A percentile compares a stretch with the other conserved stretches of the same genome.
These are phyloP conservation scores for Pampusana beccarii DNA, from an alignment of 2,113 vertebrate species.

Conservation along the genomic window DNA sequence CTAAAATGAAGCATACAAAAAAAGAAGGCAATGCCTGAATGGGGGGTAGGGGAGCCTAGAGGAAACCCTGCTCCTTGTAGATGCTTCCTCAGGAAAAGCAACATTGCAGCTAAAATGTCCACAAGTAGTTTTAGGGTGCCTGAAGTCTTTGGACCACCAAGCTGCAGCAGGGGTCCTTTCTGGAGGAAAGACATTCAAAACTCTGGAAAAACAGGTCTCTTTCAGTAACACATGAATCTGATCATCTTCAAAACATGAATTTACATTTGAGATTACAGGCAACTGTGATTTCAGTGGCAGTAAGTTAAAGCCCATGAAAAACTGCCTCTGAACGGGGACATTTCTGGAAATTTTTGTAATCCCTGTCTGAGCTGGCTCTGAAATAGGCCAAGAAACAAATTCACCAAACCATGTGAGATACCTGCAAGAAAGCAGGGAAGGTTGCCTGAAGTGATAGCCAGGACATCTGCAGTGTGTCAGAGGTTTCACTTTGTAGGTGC, in stretches of 20 bases:
- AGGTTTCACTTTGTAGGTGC: neutral
- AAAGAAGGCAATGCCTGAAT: neutral
- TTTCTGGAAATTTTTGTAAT: neutral
- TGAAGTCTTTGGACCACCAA: neutral
- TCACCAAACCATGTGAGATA: neutral
- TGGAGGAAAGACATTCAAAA: neutral
- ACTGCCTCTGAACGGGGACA: neutral
- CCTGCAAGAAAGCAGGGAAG: neutral
- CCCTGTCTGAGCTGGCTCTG: neutral
- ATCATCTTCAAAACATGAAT: neutral
- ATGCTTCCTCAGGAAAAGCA: neutral
- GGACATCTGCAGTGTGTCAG: neutral
- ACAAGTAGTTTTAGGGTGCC: neutral
- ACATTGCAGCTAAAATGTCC: neutral
- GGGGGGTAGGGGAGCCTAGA: neutral
- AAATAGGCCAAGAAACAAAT: neutral
- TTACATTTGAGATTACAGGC: neutral
- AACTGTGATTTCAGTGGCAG: neutral
- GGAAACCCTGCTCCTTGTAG: neutral
- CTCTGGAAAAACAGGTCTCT: neutral
- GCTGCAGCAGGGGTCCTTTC: neutral
- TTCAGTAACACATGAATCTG: neutral
- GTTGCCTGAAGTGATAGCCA: neutral
- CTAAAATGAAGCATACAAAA: neutral
- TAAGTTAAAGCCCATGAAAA: neutral